Conservation (phyloP, 2,797 vertebrate genomes). For the Trichosurus vulpecula region DNA sequence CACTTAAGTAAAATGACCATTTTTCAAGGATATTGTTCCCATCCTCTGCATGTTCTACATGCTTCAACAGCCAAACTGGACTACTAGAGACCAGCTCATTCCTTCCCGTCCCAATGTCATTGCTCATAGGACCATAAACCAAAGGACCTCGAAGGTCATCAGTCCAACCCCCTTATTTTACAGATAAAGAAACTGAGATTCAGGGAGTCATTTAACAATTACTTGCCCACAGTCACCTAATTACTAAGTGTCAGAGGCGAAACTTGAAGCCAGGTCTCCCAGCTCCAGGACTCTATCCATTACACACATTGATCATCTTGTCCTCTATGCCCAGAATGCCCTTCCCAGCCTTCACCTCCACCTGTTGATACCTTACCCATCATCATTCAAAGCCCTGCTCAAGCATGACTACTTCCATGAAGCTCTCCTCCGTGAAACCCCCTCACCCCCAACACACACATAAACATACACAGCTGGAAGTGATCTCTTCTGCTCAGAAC, state of each 20-base stretch:
- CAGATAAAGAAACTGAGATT: slow-evolving; percentile 14
- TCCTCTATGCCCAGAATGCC: background rate
- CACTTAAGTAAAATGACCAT: background rate
- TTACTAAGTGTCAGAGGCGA: background rate
- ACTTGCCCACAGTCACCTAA: background rate
- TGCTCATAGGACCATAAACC: background rate
- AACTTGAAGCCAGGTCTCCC: background rate
- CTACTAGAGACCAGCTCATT: background rate
- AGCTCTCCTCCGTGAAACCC: background rate
- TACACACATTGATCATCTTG: background rate
- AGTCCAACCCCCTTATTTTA: background rate
- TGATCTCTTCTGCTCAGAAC: background rate
- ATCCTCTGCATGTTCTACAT: background rate
- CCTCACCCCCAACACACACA: background rate
- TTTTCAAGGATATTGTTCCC: background rate
- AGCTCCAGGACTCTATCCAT: background rate
- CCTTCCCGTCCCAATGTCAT: background rate
- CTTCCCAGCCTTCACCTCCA: background rate
- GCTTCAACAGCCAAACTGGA: background rate
- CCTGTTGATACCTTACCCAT: background rate
- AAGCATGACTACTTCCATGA: background rate
- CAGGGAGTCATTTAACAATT: background rate
- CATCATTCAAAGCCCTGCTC: background rate
- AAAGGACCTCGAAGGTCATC: background rate
- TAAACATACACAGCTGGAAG: background rate